These are phyloP conservation scores for Cantharis nigra DNA, from an alignment of 2,888 invertebrate species.

Conservation along the genomic window DNA sequence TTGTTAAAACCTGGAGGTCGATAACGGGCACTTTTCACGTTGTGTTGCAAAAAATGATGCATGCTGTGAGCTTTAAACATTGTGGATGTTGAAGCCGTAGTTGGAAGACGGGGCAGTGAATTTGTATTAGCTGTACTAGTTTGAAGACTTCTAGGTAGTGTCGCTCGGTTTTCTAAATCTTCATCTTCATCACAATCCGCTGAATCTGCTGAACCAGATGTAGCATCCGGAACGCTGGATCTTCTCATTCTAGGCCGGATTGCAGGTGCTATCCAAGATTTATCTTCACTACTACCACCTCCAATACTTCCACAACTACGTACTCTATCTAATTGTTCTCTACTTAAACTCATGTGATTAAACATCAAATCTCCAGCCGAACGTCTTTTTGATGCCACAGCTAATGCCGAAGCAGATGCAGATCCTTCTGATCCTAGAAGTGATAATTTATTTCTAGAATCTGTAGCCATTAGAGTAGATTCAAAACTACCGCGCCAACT, in stretches of 20 bases:
- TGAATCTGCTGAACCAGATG: constrained; percentile 56
- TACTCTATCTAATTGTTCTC: constrained; percentile 74
- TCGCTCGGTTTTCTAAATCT: constrained; percentile 61
- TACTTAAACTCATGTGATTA: constrained; percentile 77
- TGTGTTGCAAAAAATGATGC: constrained; percentile 62
- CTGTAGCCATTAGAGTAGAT: constrained; percentile 85
- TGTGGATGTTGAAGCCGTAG: constrained; percentile 56
- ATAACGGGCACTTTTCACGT: constrained; percentile 86
- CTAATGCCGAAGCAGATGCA: constrained; percentile 67
- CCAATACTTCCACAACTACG: constrained; percentile 85
- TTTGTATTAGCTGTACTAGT: constrained; percentile 68
- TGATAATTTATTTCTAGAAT: constrained; percentile 78
- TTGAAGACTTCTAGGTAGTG: constrained; percentile 67
- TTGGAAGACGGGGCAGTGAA: constrained; percentile 76
- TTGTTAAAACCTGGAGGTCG: constrained; percentile 81
- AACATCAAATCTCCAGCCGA: constrained; percentile 84
- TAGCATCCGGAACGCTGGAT: constrained; percentile 65
- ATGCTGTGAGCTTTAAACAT: constrained; percentile 70
- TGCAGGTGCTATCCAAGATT: constrained; percentile 52
- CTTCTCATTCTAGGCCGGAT: constrained; percentile 53
- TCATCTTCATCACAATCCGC: constrained; percentile 63
- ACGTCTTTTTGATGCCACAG: constrained; percentile 75
- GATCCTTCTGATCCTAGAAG: constrained; percentile 66
- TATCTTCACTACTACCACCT: constrained; percentile 64
- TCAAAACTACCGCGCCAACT: constrained; percentile 93